Evolutionary conservation across 2,797 vertebrate species (phyloP), one percentile per base, ranked within the genome.

Genomic region (Gymnoscopelus microlampas): DNA sequence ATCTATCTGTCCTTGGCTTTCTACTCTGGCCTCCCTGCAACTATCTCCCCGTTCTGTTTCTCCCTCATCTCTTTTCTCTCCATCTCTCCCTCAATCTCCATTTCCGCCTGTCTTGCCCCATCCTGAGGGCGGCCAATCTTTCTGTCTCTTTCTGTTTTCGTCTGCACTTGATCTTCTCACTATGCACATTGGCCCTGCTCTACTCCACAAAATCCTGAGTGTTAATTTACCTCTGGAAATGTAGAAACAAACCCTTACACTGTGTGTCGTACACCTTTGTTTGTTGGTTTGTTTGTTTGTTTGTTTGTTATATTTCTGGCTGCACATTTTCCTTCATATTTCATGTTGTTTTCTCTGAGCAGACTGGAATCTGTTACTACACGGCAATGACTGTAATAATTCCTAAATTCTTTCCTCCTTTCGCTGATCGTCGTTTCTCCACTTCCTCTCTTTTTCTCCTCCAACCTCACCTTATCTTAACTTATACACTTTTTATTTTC

Each of bases 1-100:
- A 95, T 95, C 90, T 94, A 90, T 90, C 88, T 82, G 90, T 90
- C 87, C 87, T 73, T 73, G 35, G 71, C 79, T 59, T 75, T 77
- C 39, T 63, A 26, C 59, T 5, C 23, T 15, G 15, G 24, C 23
- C 82, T 79, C 59, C 62, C 76, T 54, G 77, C 63, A 74, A 75
- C 69, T 78, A 32, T 47, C 66, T 1, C 4, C 53, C 78, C 73
- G 83, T 78, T 75, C 80, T 56, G 1, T 44, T 44, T 10, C 39
- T 44, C 39, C 39, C 39, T 44, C 39, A 9, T 56, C 63, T 83
- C 66, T 2, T 93, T 92, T 91, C 92, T 94, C 90, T 92, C 89
- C 85, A 85, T 83, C 86, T 91, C 86, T 78, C 90, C 89, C 92
- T 19, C 15, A 23, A 63, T 51, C 73, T 70, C 50, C 44, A 50